Evolutionary conservation across 2,113 vertebrate genomes (phyloP), one percentile per base, ranked within the genome.

Genomic region (Spea bombifrons): DNA sequence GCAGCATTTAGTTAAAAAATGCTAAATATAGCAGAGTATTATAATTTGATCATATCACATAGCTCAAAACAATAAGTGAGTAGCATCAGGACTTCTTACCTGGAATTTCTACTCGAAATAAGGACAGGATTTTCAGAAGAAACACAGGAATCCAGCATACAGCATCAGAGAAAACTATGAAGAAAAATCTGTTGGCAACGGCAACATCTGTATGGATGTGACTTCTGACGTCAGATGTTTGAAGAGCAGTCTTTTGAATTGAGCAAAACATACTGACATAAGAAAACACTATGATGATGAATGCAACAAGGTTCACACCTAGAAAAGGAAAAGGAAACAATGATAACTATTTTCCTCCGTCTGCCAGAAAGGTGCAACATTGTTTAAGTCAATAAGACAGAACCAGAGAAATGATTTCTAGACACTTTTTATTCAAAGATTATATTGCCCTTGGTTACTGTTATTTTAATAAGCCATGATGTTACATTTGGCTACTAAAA

Each of bases 141-240:
- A 95, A 95, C 83, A 92, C 90, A 43, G 84, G 84, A 80, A 96
- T 94, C 94, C 96, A 98, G 91, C 93, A 96, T 92, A 94, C 95
- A 91, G 94, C 93, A 75, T 96, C 92, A 87, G 94, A 95, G 92
- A 95, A 92, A 88, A 94, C 91, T 5, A 91, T 92, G 84, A 92
- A 93, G 88, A 95, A 94, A 82, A 86, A 83, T 6, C 1, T 72
- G 72, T 88, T 93, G 78, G 89, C 90, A 70, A 94, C 83, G 0
- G 87, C 89, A 69, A 90, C 90, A 12, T 93, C 92, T 74, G 82
- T 89, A 83, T 84, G 81, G 53, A 92, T 84, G 16, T 88, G 83
- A 84, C 81, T 93, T 65, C 86, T 90, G 80, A 90, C 47, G 77
- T 94, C 86, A 4, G 87, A 85, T 5, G 89, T 88, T 13, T 90